phyloP scores from a whole-genome alignment of 2,797 vertebrate species.

The Tachyglossus aculeatus region DNA sequence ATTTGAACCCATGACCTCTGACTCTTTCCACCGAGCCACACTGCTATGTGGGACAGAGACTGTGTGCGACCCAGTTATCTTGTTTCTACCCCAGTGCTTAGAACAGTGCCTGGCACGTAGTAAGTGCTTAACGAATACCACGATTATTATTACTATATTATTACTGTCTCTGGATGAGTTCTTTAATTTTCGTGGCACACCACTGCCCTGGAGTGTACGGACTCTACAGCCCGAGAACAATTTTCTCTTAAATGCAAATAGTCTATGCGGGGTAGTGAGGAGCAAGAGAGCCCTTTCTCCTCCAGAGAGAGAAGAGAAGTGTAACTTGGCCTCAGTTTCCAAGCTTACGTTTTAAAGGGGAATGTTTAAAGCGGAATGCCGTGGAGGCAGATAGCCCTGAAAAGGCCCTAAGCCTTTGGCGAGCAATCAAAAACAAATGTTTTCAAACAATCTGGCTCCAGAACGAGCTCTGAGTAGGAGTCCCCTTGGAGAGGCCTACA shows the following conservation, averaged over 20 bases:
- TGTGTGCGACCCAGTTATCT: slow-evolving; percentile 40
- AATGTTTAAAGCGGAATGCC: slow-evolving; percentile 12
- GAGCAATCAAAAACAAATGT: background rate
- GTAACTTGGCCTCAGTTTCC: background rate
- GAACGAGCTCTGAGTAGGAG: background rate
- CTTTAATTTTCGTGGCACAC: background rate
- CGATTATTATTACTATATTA: too few species aligned
- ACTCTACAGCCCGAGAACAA: background rate
- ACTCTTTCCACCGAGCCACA: too few species aligned
- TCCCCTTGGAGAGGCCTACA: background rate
- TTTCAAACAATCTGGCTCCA: background rate
- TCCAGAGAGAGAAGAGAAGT: background rate
- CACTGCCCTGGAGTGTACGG: background rate
- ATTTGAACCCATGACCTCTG: too few species aligned
- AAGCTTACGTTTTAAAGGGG: slow-evolving; percentile 5
- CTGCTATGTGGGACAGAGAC: too few species aligned
- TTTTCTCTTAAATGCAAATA: background rate
- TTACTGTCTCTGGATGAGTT: background rate
- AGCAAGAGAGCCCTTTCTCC: background rate
- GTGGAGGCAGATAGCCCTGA: background rate
- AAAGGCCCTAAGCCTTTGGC: background rate
- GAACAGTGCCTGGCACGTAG: too few species aligned
- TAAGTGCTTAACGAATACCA: too few species aligned
- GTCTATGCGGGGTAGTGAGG: background rate
- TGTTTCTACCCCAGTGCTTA: too few species aligned